phyloP scores from a whole-genome alignment of 2,888 invertebrate species.

The Choristoneura rosaceana region DNA sequence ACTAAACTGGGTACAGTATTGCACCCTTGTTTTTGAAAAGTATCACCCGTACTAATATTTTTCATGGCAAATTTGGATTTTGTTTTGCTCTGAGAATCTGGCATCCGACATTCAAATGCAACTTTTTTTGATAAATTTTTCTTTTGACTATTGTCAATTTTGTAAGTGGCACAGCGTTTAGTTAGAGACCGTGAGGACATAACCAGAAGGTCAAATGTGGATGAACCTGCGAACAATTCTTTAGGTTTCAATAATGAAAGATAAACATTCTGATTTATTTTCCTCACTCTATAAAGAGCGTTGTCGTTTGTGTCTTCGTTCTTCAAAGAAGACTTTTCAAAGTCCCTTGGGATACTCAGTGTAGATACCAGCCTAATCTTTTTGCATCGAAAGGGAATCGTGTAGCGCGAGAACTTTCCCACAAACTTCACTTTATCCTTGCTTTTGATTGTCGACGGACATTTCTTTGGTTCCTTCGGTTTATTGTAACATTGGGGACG shows the following conservation, averaged over 20 bases:
- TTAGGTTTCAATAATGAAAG: conserved; percentile 50
- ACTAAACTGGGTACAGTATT: conserved; percentile 58
- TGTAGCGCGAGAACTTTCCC: conserved; percentile 52
- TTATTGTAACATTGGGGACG: background rate
- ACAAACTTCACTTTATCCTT: conserved; percentile 3
- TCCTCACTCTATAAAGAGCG: conserved; percentile 49
- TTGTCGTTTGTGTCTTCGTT: conserved; percentile 42
- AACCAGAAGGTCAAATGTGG: conserved; percentile 60
- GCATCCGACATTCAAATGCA: conserved; percentile 51
- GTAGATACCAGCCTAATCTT: conserved; percentile 68
- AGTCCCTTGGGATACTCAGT: conserved; percentile 69
- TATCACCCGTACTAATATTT: background rate
- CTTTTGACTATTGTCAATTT: conserved; percentile 41
- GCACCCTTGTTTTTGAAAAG: conserved; percentile 38
- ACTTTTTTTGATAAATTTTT: conserved; percentile 44
- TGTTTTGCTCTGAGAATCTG: conserved; percentile 51
- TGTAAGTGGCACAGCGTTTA: conserved; percentile 55
- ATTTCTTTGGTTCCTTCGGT: background rate
- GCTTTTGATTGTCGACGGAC: background rate
- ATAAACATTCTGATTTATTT: conserved; percentile 51
- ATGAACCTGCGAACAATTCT: conserved; percentile 50
- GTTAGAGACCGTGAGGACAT: conserved; percentile 64
- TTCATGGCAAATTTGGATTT: conserved; percentile 44
- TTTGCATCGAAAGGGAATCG: conserved; percentile 59
- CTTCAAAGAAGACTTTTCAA: conserved; percentile 26